phyloP scores from a whole-genome alignment of 2,113 vertebrate species.

The Trogon melanurus region DNA sequence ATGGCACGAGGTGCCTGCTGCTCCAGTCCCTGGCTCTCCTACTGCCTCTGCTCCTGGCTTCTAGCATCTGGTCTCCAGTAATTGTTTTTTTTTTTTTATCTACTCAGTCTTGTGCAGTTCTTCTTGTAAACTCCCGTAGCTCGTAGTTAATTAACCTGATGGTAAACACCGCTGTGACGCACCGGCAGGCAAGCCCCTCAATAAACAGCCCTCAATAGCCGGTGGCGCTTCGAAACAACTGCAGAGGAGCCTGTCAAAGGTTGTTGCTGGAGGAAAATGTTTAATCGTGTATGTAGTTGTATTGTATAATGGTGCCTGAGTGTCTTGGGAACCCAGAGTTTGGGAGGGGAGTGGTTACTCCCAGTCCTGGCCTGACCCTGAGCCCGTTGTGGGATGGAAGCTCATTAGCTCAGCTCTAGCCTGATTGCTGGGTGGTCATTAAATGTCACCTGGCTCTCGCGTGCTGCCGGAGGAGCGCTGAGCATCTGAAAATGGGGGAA shows the following conservation, averaged over 20 bases:
- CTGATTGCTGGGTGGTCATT: not conserved
- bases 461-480: fast-evolving
- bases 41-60: not conserved
- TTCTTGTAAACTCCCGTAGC: not conserved
- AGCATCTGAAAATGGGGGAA: not conserved
- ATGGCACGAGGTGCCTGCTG: not conserved
- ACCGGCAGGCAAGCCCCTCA: not conserved
- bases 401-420: not conserved
- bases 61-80: not conserved
- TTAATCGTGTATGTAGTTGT: no score
- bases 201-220: fast-evolving
- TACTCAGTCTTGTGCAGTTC: not conserved
- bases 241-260: not conserved
- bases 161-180: not conserved
- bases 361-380: not conserved
- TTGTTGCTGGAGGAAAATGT: not conserved
- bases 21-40: not conserved
- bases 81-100: no score
- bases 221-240: fast-evolving
- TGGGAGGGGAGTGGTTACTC: not conserved
- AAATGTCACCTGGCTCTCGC: not conserved
- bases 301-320: not conserved
- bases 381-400: not conserved
- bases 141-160: not conserved
- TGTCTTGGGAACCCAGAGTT: not conserved